Conservation (phyloP, 2,797 vertebrate species). For the Melanotaenia boesemani region DNA sequence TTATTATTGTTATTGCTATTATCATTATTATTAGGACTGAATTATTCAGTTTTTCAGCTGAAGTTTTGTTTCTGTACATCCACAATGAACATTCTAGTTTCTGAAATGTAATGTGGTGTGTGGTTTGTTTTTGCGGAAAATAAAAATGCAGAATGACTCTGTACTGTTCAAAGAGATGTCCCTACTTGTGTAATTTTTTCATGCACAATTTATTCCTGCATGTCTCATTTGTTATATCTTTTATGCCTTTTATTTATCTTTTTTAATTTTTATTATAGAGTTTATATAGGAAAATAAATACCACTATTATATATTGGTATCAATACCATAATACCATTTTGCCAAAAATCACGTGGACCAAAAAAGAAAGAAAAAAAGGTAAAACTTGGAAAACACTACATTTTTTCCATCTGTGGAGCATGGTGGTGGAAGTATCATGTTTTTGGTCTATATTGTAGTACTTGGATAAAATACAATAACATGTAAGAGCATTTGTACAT, state of each 20-base stretch:
- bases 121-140: constrained; percentile 80
- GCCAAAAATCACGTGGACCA: neutral
- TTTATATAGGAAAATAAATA: neutral
- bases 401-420: neutral
- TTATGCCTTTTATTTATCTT: neutral
- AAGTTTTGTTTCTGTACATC: constrained; percentile 73
- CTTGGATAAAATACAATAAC: neutral
- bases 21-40: constrained; percentile 50
- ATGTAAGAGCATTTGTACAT: neutral
- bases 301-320: neutral
- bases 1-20: constrained; percentile 57
- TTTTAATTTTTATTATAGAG: neutral
- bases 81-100: constrained; percentile 74
- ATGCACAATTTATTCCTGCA: neutral
- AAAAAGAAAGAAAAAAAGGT: too few species aligned
- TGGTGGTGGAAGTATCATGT: neutral
- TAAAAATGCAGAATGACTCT: constrained; percentile 78
- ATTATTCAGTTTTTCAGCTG: constrained; percentile 66
- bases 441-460: neutral
- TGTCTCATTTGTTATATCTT: neutral
- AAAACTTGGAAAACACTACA: neutral
- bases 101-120: constrained; percentile 79
- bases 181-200: constrained; percentile 14
- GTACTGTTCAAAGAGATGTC: constrained; percentile 64
- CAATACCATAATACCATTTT: neutral